Base-by-base conservation (phyloP, 35 echinoderm and acorn worm genomes). In the Antedon bifida region DNA sequence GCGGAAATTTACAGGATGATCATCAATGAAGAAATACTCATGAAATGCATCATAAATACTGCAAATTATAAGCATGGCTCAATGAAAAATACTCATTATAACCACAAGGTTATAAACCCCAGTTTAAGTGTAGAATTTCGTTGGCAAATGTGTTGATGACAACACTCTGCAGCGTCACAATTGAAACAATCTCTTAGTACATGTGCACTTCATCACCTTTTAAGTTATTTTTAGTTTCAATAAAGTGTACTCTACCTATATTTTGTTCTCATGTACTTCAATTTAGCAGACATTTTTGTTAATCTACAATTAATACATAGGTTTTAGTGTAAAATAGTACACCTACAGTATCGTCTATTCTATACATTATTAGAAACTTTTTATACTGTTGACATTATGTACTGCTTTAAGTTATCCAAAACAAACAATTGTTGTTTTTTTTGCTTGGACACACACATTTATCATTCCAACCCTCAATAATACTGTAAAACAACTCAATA, bases 21-120 rank as follows among this genome's bases (percentile, higher is more conserved):
- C 51, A 64, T 12, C 26, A 26, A 23, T 19, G 39, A 16, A 5
- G 39, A 8, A 8, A 64, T 64, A 21, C 51, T 64, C 51, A 64
- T 64, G 51, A 64, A 64, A 64, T 64, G 51, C 51, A 64, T 64
- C 51, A 64, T 64, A 64, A 64, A 64, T 64, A 64, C 51, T 64
- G 51, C 19, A 23, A 11, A 64, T 19, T 64, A 64, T 64, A 64
- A 64, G 1, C 51, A 64, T 26, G 51, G 51, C 51, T 64, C 10
- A 64, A 64, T 64, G 51, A 26, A 26, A 64, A 12, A 7, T 64
- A 23, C 51, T 64, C 51, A 64, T 64, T 64, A 23, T 26, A 64
- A 64, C 51, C 51, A 64, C 51, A 64, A 64, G 51, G 51, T 64
- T 64, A 19, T 64, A 64, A 8, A 64, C 51, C 19, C 5, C 19